Base-by-base conservation (phyloP, 2,888 invertebrate genomes). In the Melolontha melolontha region DNA sequence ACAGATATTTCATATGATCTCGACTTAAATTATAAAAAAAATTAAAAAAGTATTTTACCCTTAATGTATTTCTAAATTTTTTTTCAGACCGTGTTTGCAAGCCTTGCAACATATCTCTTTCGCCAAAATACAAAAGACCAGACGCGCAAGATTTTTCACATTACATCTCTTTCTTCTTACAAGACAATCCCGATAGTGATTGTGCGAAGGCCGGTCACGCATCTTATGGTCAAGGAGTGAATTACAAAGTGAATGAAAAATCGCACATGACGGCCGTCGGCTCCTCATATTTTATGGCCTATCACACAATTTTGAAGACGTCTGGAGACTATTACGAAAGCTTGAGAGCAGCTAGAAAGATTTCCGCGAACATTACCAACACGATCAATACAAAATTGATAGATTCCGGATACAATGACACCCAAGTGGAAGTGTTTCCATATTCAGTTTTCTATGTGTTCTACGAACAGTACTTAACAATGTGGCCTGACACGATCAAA, bases 371-470 rank as follows among this genome's bases (percentile, higher is more conserved):
- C 79, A 89, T 99, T 16, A 94, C 96, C 0, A 84, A 87, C 34
- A 93, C 91, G 74, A 84, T 98, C 12, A 90, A 90, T 76, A 80
- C 81, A 0, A 87, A 91, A 71, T 80, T 90, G 0, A 64, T 66
- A 8, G 64, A 65, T 14, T 17, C 68, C 12, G 74, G 71, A 41
- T 55, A 57, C 17, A 71, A 74, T 8, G 75, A 77, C n/a, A 74
- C 67, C 7, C 40, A 68, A 8, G 64, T 76, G 14, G 75, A 77
- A 59, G 93, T 95, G 71, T 94, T 94, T 81, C 94, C 94, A 0
- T 95, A 98, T 85, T 97, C 94, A 0, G 90, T 98, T 59, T 97
- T 97, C 85, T 99, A 99, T 82, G 98, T 99, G 27, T 99, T 96
- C 85, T 99, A 99, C 82, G 99, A 99, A 82, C 98, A 99, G 85